These are phyloP conservation scores for Bombyx huttoni DNA, from an alignment of 2,888 invertebrate species.

Conservation along the genomic window DNA sequence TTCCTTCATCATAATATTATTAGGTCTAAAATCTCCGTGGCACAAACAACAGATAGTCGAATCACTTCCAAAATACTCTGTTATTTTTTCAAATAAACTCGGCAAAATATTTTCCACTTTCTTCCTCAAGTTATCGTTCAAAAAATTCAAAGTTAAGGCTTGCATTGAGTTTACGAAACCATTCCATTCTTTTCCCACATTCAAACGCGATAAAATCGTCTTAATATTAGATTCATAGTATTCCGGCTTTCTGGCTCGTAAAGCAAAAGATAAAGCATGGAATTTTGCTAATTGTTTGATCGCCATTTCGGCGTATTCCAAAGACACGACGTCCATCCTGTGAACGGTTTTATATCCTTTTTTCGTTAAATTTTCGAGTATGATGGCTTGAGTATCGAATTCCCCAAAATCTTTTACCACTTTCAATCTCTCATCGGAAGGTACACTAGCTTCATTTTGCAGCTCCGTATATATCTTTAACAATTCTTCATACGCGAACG, in stretches of 20 bases:
- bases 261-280: constrained; percentile 28
- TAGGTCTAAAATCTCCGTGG: constrained; percentile 21
- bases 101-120: constrained; percentile 14
- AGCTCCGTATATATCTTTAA: constrained; percentile 21
- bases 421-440: constrained; percentile 22
- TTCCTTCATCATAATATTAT: constrained; percentile 23
- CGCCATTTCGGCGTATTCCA: constrained; percentile 25
- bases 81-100: constrained; percentile 13
- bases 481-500: constrained; percentile 29
- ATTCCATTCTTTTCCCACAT: constrained; percentile 13
- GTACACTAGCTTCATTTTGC: constrained; percentile 26
- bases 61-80: constrained; percentile 12
- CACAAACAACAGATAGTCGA: constrained; percentile 12
- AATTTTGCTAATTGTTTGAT: constrained; percentile 31
- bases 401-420: constrained; percentile 25
- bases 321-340: constrained; percentile 21
- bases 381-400: constrained; percentile 22
- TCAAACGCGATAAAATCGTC: constrained; percentile 11
- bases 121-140: constrained; percentile 14
- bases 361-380: constrained; percentile 31
- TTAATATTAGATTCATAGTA: constrained; percentile 25
- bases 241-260: constrained; percentile 21
- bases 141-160: constrained; percentile 10
- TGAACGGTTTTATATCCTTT: constrained; percentile 24
- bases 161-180: constrained; percentile 15